These are phyloP conservation scores for Apogon talboti DNA, from an alignment of 2,797 vertebrate genomes.

Conservation along the genomic window DNA sequence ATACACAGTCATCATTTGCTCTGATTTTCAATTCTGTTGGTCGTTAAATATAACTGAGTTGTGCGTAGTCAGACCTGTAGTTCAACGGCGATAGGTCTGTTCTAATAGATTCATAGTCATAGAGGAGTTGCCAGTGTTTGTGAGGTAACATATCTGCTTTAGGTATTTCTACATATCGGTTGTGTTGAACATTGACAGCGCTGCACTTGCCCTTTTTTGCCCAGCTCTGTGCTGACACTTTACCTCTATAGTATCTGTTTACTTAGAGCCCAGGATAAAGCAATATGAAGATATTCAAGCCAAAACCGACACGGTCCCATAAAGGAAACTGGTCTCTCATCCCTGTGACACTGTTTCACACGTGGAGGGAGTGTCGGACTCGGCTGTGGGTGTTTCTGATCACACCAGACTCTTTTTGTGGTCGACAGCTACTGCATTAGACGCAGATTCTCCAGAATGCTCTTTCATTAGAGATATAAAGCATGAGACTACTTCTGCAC, in stretches of 20 bases:
- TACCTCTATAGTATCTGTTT: slow-evolving; percentile 10
- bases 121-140: slow-evolving; percentile 18
- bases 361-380: slow-evolving; percentile 17
- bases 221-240: slow-evolving; percentile 9
- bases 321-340: not conserved
- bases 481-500: slow-evolving; percentile 34
- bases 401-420: slow-evolving; percentile 13
- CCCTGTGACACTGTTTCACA: slow-evolving; percentile 10
- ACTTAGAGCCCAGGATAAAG: slow-evolving; percentile 8
- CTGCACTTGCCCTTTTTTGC: not conserved
- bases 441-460: slow-evolving; percentile 16
- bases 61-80: slow-evolving; percentile 4
- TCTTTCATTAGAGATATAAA: slow-evolving; percentile 26
- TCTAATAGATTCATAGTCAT: slow-evolving; percentile 11
- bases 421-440: slow-evolving; percentile 5
- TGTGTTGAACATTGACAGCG: slow-evolving; percentile 13
- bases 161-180: slow-evolving; percentile 6
- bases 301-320: slow-evolving; percentile 12
- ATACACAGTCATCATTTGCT: slow-evolving; percentile 9
- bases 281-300: slow-evolving; percentile 35
- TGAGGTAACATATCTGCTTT: slow-evolving; percentile 14
- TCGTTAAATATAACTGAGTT: slow-evolving; percentile 11
- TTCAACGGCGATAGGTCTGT: not conserved
- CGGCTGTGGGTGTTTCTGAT: slow-evolving; percentile 36
- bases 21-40: slow-evolving; percentile 8